Percentiles rank a stretch among this genome's conserved stretches.
Evolutionary conservation across 2,888 invertebrate genomes (phyloP).

Genomic region (Himalopsyche anomala): DNA sequence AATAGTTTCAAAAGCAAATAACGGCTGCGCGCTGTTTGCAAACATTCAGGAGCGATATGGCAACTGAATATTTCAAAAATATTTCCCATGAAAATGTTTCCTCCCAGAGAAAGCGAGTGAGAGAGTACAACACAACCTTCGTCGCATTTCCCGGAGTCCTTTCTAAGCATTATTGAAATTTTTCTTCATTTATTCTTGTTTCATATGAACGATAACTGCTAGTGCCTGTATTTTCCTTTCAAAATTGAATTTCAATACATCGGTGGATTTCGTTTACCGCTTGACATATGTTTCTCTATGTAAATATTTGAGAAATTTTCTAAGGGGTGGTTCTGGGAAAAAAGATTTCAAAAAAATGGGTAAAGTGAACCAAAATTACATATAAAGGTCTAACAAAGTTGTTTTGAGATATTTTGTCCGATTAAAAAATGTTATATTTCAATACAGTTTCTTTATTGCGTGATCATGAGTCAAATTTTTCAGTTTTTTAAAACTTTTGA

Average conservation of each 20-base stretch:
- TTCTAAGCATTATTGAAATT: conserved; percentile 56
- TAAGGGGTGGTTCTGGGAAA: not conserved
- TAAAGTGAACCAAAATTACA: too few species aligned
- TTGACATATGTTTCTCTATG: conserved; percentile 3
- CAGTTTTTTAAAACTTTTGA: too few species aligned
- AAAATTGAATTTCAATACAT: conserved; percentile 41
- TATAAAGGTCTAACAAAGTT: too few species aligned
- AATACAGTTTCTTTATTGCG: too few species aligned
- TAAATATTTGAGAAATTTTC: conserved; percentile 4
- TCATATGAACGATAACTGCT: conserved; percentile 50
- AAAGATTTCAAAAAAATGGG: not conserved
- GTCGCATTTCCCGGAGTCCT: conserved; percentile 50
- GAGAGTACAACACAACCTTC: conserved; percentile 29
- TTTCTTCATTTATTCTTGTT: conserved; percentile 59
- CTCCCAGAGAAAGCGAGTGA: conserved; percentile 12
- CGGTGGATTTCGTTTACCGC: conserved; percentile 35
- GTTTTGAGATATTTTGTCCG: too few species aligned
- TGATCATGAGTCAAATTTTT: too few species aligned
- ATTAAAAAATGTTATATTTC: too few species aligned
- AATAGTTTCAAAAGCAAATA: conserved; percentile 29
- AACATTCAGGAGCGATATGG: conserved; percentile 24
- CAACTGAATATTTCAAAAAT: conserved; percentile 57
- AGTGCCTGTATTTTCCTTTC: conserved; percentile 45
- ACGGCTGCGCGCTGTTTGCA: conserved; percentile 28
- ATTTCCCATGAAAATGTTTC: conserved; percentile 47